phyloP scores from a whole-genome alignment of 2,113 vertebrate genomes.

The Pomatorhinus ruficollis region DNA sequence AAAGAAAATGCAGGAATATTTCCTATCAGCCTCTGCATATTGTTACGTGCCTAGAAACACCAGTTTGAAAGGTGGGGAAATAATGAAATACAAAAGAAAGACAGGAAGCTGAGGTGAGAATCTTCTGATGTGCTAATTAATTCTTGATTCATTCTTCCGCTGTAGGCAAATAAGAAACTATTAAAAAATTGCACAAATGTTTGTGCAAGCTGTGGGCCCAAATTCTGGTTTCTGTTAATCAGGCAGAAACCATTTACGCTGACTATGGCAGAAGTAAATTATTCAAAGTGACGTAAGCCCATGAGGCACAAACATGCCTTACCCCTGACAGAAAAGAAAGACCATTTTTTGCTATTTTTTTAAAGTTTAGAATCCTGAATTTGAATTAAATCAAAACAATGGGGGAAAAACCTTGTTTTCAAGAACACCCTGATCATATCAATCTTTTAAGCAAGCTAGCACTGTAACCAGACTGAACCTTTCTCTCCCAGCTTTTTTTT shows the following conservation, averaged over 20 bases:
- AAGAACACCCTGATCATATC: background rate
- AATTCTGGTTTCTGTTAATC: slow-evolving; percentile 33
- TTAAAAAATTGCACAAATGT: slow-evolving; percentile 36
- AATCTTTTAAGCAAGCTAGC: background rate
- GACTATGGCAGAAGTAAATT: slow-evolving; percentile 23
- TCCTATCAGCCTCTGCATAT: background rate
- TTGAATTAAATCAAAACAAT: background rate
- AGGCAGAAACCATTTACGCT: background rate
- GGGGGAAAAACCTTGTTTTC: rapidly evolving
- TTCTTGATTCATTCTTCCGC: slow-evolving; percentile 46
- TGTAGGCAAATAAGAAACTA: slow-evolving; percentile 36
- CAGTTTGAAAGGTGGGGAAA: background rate
- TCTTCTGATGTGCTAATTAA: slow-evolving; percentile 56
- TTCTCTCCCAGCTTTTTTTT: background rate
- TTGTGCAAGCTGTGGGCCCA: background rate
- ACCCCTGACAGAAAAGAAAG: background rate
- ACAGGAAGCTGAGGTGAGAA: slow-evolving; percentile 58
- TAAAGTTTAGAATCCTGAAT: background rate
- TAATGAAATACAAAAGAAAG: slow-evolving; percentile 35
- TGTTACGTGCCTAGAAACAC: slow-evolving; percentile 19
- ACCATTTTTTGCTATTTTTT: background rate
- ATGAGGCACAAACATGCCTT: background rate
- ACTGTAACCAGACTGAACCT: background rate
- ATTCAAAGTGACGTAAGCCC: background rate
- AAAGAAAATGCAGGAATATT: background rate